These are phyloP conservation scores for Stichodactyla helianthus DNA, from an alignment of 64 coral and sea anemone species.

Conservation along the genomic window DNA sequence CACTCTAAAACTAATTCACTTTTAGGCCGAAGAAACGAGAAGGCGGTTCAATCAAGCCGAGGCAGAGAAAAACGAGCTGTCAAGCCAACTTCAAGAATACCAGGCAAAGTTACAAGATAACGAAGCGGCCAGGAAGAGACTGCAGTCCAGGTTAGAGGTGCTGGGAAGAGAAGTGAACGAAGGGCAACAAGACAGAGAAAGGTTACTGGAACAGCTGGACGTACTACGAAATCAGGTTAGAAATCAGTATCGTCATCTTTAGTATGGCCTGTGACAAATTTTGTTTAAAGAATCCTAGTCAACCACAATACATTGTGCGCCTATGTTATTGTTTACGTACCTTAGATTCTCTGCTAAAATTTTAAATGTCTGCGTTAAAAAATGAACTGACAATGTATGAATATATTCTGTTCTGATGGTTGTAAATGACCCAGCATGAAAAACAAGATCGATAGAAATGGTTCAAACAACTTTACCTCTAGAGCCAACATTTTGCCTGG, in stretches of 20 bases:
- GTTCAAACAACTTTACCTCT: too few relatives aligned
- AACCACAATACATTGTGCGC: too few relatives aligned
- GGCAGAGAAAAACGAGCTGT: slow-evolving; percentile 59
- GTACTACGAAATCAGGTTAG: slow-evolving; percentile 71
- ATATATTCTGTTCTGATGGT: too few relatives aligned
- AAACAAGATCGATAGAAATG: too few relatives aligned
- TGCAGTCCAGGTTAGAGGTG: slow-evolving; percentile 63
- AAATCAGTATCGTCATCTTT: background rate
- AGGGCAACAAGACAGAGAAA: slow-evolving; percentile 76
- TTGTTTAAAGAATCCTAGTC: too few relatives aligned
- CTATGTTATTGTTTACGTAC: too few relatives aligned
- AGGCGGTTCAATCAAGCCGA: slow-evolving; percentile 54
- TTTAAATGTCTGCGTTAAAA: too few relatives aligned
- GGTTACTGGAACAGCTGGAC: slow-evolving; percentile 73
- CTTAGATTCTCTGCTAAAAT: too few relatives aligned
- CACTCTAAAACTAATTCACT: background rate
- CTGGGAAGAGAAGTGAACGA: slow-evolving; percentile 69
- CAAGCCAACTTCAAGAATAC: slow-evolving; percentile 60
- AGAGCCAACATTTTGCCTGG: too few relatives aligned
- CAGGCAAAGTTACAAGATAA: slow-evolving; percentile 76
- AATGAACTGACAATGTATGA: too few relatives aligned
- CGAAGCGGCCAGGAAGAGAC: slow-evolving; percentile 58
- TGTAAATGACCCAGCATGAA: too few relatives aligned
- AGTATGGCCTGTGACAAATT: too few relatives aligned
- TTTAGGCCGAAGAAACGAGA: slow-evolving; percentile 78